Evolutionary conservation across 1,140 invertebrate genomes (phyloP), one percentile per base, ranked within the genome.

Genomic region (Zaprionus africanus): DNA sequence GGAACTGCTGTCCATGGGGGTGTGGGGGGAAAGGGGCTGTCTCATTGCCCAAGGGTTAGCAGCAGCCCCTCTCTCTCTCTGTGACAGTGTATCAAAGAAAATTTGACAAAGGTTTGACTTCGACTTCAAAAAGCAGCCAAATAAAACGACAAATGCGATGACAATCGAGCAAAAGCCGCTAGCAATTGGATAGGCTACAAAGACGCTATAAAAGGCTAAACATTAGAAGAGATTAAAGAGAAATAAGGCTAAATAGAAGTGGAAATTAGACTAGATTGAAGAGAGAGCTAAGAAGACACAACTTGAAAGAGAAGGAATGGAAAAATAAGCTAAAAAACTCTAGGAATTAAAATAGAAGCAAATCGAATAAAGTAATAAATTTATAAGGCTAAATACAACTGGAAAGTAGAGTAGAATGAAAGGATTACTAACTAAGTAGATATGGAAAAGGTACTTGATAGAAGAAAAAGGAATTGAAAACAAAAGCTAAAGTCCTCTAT

Each of bases 61-160:
- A 62, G 28, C 17, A 36, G 51, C 11, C 41, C 22, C 22, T 22
- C 22, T 2, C 22, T 2, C 22, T 4, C 41, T n/a, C 54, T 53
- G 43, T 66, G 80, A 51, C 75, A 81, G 56, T 75, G 73, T 79
- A 79, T 86, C 83, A 86, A 86, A 86, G 79, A 70, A 70, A 72
- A 74, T 87, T 82, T 72, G 72, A 85, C 83, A 70, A 82, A 74
- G 80, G 81, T 87, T 86, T 87, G 68, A 51, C 82, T 87, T 82
- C 59, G 53, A 62, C 83, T 66, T 76, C 73, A 79, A 66, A 68
- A 63, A 51, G 65, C 78, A 57, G 65, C 59, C 62, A 73, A 87
- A 86, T 78, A 66, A 66, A 73, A 61, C 36, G 56, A 74, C 64
- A 67, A 86, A 72, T 69, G 71, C 41, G 66, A 59, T 76, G 61